Base-by-base conservation (phyloP, 2,888 invertebrate species). In the Electrophaes corylata region DNA sequence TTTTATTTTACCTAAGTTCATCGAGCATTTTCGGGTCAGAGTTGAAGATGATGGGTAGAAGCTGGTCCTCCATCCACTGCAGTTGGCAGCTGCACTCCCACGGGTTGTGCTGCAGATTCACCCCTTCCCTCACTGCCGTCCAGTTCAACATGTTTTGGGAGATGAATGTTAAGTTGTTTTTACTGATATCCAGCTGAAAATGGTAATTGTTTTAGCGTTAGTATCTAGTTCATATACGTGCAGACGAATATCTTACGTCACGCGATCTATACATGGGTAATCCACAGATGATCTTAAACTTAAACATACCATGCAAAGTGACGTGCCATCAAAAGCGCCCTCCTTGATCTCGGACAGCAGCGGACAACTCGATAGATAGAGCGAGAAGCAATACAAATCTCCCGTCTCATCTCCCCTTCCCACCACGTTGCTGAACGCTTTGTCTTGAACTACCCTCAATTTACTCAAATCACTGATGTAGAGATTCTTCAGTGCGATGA, bases 91-190 rank as follows among this genome's bases (percentile, higher is more conserved):
- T 78, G 70, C 95, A 95, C 60, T 88, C 80, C 92, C 94, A 94
- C 0, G 94, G 94, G 78, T 95, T 95, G 63, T 84, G 85, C 84
- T 94, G 94, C 3, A 94, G 74, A 75, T 94, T 88, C 0, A 93
- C 85, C 0, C 88, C 91, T 4, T 87, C 86, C 0, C 68, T 68
- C 4, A 86, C 69, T 0, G 76, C 64, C 0, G 80, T 69, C 88
- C 88, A 92, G 45, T 83, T 78, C 0, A 90, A 71, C n/a, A 93
- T 72, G 2, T 77, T 70, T 54, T 76, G 73, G 0, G 92, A 78
- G 0, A 94, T 67, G 0, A 68, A 70, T 0, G 83, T 81, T 8
- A 94, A 68, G 45, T 87, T 89, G 76, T 94, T 94, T 70, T 88
- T 88, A 73, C 93, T 93, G 62, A 94, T 75, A 72, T 94, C 93